Evolutionary conservation across 2,888 invertebrate genomes (phyloP), one percentile per base, ranked within the genome.

Genomic region (Lycophotia porphyrea): DNA sequence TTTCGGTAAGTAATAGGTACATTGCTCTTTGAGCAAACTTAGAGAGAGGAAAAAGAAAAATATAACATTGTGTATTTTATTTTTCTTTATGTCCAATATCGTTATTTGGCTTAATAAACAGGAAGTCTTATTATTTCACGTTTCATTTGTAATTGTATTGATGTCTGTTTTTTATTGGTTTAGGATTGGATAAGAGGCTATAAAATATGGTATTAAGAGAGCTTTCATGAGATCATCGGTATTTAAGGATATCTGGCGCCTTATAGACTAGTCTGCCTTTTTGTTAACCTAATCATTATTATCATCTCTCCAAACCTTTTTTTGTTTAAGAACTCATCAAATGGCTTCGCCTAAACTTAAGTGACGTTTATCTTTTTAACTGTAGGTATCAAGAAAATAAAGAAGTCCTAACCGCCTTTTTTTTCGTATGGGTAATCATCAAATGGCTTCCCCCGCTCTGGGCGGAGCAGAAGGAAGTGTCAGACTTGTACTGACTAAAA

Each of bases 1-100:
- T 82, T 84, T 74, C 55, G n/a, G 74, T 74, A 78, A 80, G 71
- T 84, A 80, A 75, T 80, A 58, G 68, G 68, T 61, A 69, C 47
- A 47, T 80, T 84, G 74, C 52, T 84, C 71, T 74, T 80, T 74
- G 61, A 71, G 64, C 27, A 39, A 78, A 70, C 66, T n/a, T 24
- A n/a, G 31, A 36, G 7, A 1, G 1, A 64, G 44, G 49, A 34
- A 71, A 80, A 71, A 81, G 47, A 60, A 67, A 76, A 72, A 78
- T 65, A 69, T 52, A 61, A 65, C 60, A 36, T 44, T 67, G 58
- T 70, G 44, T 81, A 73, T 79, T 78, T 73, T 83, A 70, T 83
- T 72, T 78, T 74, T 49, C 61, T 83, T 72, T 61, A 49, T 49
- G 63, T 58, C 27, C 71, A 64, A 80, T 74, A 70, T 78, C 66